Conservation (phyloP, 2,888 invertebrate species). For the Polydrusus cervinus region DNA sequence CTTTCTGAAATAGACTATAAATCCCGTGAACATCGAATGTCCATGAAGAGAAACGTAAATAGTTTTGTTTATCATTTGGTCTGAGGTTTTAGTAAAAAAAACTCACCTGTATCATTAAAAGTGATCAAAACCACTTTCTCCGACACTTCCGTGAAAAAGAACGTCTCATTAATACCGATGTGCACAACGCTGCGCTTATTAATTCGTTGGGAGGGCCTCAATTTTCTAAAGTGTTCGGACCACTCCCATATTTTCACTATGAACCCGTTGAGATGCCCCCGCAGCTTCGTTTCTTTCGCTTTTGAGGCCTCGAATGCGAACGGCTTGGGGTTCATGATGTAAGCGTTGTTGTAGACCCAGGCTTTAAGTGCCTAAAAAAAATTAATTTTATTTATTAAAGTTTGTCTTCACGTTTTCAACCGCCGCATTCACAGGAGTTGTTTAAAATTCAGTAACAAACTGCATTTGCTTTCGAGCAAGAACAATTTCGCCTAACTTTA, state of each 20-base stretch:
- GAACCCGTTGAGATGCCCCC: slow-evolving; percentile 80
- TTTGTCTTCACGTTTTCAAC: too few relatives aligned
- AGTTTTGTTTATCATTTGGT: too few relatives aligned
- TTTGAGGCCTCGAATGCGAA: slow-evolving; percentile 75
- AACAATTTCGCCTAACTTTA: too few relatives aligned
- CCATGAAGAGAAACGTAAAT: too few relatives aligned
- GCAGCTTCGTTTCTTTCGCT: slow-evolving; percentile 65
- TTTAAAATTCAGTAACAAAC: too few relatives aligned
- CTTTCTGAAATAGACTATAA: too few relatives aligned
- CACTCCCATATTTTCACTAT: slow-evolving; percentile 90
- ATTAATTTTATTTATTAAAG: background rate
- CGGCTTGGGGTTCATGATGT: slow-evolving; percentile 82
- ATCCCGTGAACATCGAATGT: too few relatives aligned
- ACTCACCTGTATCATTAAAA: slow-evolving; percentile 77
- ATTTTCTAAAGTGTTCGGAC: slow-evolving; percentile 69
- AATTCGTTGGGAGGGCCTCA: slow-evolving; percentile 55
- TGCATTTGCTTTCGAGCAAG: too few relatives aligned
- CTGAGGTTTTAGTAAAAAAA: too few relatives aligned
- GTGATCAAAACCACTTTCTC: slow-evolving; percentile 86
- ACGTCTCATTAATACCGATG: slow-evolving; percentile 57
- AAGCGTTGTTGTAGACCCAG: slow-evolving; percentile 80
- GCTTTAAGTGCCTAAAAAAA: slow-evolving; percentile 57
- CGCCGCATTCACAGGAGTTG: too few relatives aligned
- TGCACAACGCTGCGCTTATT: slow-evolving; percentile 56
- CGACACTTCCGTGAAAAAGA: slow-evolving; percentile 61